Evolutionary conservation across 1,140 invertebrate species (phyloP).

Genomic region (Riptortus pedestris): DNA sequence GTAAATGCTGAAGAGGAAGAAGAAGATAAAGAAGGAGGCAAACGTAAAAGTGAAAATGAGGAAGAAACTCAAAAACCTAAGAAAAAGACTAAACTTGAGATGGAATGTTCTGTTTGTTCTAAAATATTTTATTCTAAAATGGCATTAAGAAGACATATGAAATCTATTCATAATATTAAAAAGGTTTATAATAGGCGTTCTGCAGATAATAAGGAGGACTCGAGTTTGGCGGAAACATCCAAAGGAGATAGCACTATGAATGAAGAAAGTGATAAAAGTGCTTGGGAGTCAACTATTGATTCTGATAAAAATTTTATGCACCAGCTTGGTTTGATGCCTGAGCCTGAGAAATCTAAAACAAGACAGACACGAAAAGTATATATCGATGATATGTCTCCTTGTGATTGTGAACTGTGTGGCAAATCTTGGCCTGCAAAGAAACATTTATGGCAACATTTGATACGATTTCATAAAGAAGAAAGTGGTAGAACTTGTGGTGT

Average conservation of each 20-base stretch:
- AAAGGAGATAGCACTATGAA: not conserved
- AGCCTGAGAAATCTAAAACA: constrained; percentile 1
- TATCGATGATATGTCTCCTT: constrained; percentile 24
- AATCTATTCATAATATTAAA: constrained; percentile 13
- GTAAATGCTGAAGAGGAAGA: constrained; percentile 3
- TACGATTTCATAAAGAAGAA: constrained; percentile 46
- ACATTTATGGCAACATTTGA: constrained; percentile 52
- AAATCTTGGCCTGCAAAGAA: constrained; percentile 51
- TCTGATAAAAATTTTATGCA: constrained; percentile 20
- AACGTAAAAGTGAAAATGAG: constrained; percentile 11
- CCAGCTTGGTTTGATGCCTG: constrained; percentile 14
- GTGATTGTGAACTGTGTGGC: constrained; percentile 45
- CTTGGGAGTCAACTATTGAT: not conserved
- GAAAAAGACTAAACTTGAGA: constrained; percentile 21
- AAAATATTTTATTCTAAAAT: constrained; percentile 15
- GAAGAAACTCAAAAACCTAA: constrained; percentile 1
- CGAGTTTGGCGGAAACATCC: not conserved
- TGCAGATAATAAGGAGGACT: not conserved
- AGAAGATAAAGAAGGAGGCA: constrained; percentile 1
- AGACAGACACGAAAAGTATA: constrained; percentile 28
- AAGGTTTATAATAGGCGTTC: not conserved
- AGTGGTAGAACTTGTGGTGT: constrained; percentile 50
- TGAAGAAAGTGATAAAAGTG: not conserved
- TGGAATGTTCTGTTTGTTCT: constrained; percentile 17
- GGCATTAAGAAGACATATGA: constrained; percentile 18